Conservation (phyloP, 2,113 vertebrate genomes). For the Hippocampus barbouri region DNA sequence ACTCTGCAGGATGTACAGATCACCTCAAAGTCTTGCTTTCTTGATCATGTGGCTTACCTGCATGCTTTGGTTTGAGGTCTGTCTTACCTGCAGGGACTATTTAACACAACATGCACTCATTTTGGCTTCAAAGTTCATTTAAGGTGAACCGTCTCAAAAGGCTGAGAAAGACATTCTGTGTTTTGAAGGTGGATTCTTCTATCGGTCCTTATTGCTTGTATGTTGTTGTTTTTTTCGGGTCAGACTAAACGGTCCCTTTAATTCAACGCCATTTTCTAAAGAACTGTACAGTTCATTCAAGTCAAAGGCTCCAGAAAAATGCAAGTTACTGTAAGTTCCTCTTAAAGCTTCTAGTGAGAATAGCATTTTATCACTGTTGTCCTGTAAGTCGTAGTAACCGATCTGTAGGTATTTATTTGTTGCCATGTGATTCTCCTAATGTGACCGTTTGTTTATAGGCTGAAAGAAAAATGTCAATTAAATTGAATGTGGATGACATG, state of each 20-base stretch:
- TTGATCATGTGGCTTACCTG: conserved; percentile 1
- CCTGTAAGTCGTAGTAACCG: conserved; percentile 66
- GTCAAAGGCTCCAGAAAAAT: conserved; percentile 33
- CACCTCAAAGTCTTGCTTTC: background rate
- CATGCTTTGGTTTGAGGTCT: conserved; percentile 13
- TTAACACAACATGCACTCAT: background rate
- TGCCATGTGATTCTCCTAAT: conserved; percentile 69
- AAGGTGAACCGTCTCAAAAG: conserved; percentile 1
- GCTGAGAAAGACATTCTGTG: background rate
- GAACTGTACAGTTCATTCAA: conserved; percentile 12
- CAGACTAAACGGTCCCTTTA: conserved; percentile 26
- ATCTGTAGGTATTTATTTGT: conserved; percentile 69
- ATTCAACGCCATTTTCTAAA: conserved; percentile 1
- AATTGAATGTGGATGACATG: conserved; percentile 67
- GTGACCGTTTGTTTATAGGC: conserved; percentile 69
- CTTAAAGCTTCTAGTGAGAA: conserved; percentile 63
- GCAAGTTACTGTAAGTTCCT: conserved; percentile 45
- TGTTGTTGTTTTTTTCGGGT: conserved; percentile 28
- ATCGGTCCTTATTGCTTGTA: conserved; percentile 29
- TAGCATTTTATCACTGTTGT: conserved; percentile 70
- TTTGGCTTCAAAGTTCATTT: conserved; percentile 5
- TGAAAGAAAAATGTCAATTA: conserved; percentile 64
- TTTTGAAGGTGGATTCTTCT: conserved; percentile 19
- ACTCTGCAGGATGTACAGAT: conserved; percentile 7
- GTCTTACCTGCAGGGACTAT: background rate